Evolutionary conservation across 2,888 invertebrate species (phyloP).

Genomic region (Eurytoma californica): DNA sequence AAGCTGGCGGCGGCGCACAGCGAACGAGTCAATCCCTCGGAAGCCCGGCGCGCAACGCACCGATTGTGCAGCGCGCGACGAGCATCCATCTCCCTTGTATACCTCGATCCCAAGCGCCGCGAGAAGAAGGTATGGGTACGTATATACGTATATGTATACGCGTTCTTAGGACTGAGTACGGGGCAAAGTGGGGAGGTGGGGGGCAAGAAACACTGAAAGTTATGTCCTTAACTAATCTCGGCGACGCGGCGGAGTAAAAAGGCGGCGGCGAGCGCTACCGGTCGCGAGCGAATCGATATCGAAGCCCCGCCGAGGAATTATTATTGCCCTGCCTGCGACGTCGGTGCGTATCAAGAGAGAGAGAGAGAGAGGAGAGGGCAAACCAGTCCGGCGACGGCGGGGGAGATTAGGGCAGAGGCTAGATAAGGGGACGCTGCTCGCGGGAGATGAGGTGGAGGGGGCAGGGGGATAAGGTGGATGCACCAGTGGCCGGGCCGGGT

Average conservation of each 20-base stretch:
- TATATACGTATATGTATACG: not conserved
- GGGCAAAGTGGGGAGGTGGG: too few relatives aligned
- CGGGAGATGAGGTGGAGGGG: not conserved
- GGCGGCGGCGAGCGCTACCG: conserved; percentile 31
- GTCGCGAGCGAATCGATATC: conserved; percentile 37
- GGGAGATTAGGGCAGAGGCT: conserved; percentile 39
- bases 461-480: conserved; percentile 23
- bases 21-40: conserved; percentile 35
- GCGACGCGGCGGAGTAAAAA: conserved; percentile 31
- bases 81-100: conserved; percentile 34
- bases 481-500: conserved; percentile 2
- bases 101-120: not conserved
- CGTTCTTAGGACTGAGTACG: not conserved
- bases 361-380: not conserved
- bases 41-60: not conserved
- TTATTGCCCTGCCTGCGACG: conserved; percentile 15
- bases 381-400: conserved; percentile 40
- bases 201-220: conserved; percentile 39
- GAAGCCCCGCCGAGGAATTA: conserved; percentile 19
- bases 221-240: conserved; percentile 49
- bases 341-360: not conserved
- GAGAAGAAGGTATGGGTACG: not conserved
- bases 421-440: conserved; percentile 26
- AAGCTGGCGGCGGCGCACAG: not conserved
- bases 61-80: conserved; percentile 4